Evolutionary conservation across 2,888 invertebrate species (phyloP).

Genomic region (Arrhopalites spinosus): DNA sequence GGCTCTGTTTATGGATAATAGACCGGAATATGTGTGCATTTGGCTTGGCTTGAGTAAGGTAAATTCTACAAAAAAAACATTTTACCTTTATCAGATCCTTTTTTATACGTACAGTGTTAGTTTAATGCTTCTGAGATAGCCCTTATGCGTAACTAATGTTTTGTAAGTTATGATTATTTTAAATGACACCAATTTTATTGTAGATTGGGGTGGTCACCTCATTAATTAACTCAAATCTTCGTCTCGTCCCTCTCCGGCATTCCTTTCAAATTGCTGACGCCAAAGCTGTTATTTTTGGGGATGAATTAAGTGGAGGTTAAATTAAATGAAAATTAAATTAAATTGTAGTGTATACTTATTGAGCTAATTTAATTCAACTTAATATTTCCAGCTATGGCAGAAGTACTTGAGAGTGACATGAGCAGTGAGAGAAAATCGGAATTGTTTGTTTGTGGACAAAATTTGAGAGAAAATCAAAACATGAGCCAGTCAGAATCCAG

Average conservation of each 20-base stretch:
- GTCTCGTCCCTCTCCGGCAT: conserved; percentile 62
- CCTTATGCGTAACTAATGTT: no score
- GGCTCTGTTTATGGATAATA: conserved; percentile 87
- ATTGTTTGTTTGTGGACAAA: no score
- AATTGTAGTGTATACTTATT: background rate
- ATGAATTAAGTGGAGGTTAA: conserved; percentile 49
- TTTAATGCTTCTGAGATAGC: no score
- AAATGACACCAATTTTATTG: background rate
- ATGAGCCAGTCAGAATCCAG: no score
- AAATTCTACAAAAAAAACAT: conserved; percentile 1
- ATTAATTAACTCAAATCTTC: conserved; percentile 65
- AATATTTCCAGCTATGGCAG: background rate
- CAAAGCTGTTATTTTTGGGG: conserved; percentile 61
- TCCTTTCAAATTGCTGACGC: conserved; percentile 62
- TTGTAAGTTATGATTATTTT: no score
- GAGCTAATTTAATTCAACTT: no score
- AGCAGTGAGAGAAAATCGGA: background rate
- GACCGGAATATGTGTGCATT: conserved; percentile 85
- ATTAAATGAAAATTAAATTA: background rate
- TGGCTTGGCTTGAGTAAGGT: conserved; percentile 83
- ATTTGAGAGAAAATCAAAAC: no score
- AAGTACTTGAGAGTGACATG: background rate
- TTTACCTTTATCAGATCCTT: background rate
- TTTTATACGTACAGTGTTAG: background rate
- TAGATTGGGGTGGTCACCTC: conserved; percentile 59